phyloP scores from a whole-genome alignment of 2,888 invertebrate species.

The Biston stratarius region DNA sequence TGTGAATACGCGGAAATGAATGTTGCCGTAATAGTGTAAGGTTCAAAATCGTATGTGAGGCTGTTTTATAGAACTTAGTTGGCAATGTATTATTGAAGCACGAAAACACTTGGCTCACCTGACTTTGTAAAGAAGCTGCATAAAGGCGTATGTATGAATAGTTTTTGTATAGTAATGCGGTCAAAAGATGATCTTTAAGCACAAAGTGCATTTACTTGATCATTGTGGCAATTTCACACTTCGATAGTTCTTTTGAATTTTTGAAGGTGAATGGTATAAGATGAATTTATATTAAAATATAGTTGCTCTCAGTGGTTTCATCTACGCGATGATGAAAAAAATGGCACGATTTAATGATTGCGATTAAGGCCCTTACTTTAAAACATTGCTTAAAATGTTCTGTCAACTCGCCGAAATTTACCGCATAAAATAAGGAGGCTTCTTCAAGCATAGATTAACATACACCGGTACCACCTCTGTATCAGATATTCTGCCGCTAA shows the following conservation, averaged over 20 bases:
- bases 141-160: conserved; percentile 39
- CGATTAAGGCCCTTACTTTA: too few relatives aligned
- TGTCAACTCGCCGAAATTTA: too few relatives aligned
- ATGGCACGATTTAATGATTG: too few relatives aligned
- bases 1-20: conserved; percentile 18
- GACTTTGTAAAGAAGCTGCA: conserved; percentile 48
- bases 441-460: too few relatives aligned
- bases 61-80: conserved; percentile 16
- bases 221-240: conserved; percentile 42
- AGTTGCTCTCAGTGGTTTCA: neutral
- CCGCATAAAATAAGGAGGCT: too few relatives aligned
- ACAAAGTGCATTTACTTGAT: conserved; percentile 34
- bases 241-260: conserved; percentile 29
- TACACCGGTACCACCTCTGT: too few relatives aligned
- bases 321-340: too few relatives aligned
- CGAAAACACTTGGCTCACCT: conserved; percentile 49
- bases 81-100: conserved; percentile 24
- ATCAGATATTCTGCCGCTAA: too few relatives aligned
- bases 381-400: neutral
- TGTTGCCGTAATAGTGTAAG: conserved; percentile 13
- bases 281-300: neutral
- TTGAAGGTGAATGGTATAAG: conserved; percentile 6
- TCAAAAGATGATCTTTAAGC: conserved; percentile 46
- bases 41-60: conserved; percentile 20
- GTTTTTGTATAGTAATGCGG: conserved; percentile 38